Conservation (phyloP, 2,113 vertebrate genomes). For the Lagopus leucura region DNA sequence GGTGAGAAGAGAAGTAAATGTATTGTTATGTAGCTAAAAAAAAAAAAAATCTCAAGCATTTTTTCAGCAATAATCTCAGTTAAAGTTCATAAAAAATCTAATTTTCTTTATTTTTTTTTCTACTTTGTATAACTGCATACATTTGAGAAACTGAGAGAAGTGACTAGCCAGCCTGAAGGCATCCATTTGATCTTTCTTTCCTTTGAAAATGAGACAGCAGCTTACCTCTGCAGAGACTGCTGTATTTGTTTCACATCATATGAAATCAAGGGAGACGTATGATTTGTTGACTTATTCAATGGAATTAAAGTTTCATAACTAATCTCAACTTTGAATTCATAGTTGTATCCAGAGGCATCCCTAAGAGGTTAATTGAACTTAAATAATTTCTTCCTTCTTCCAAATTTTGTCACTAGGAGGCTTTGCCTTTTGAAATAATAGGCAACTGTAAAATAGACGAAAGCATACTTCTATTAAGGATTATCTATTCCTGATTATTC, state of each 20-base stretch:
- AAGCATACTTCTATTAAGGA: neutral
- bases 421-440: neutral
- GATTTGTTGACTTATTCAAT: neutral
- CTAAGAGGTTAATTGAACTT: neutral
- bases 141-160: neutral
- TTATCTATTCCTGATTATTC: neutral
- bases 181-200: neutral
- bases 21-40: neutral
- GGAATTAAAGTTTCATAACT: neutral
- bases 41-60: neutral
- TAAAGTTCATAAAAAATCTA: neutral
- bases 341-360: neutral
- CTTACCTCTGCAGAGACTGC: neutral
- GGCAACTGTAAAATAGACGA: neutral
- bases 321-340: neutral
- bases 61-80: neutral
- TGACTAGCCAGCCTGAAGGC: no score
- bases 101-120: neutral
- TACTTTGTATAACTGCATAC: neutral
- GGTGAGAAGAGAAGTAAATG: neutral
- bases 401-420: neutral
- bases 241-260: neutral
- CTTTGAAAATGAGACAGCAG: neutral
- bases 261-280: neutral
- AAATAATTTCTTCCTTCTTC: neutral